Evolutionary conservation across 1,140 invertebrate species (phyloP).

Genomic region (Drosophila kanapiae): DNA sequence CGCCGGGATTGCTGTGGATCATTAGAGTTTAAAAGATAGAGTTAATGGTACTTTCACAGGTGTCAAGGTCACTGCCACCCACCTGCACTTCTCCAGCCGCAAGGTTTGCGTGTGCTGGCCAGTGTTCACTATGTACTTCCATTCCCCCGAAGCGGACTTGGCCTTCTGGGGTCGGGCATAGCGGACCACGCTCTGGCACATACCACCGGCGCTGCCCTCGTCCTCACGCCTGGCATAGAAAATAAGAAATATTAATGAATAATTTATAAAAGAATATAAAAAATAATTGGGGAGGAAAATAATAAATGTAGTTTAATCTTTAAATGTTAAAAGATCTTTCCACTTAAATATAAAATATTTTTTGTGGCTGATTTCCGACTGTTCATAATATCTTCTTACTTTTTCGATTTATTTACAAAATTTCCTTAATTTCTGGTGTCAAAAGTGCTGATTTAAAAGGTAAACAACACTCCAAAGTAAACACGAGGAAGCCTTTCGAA

Average conservation of each 20-base stretch:
- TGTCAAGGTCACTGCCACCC: slow-evolving; percentile 52
- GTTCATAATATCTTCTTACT: no score
- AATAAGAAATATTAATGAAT: neutral
- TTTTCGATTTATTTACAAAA: neutral
- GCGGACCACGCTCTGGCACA: slow-evolving; percentile 93
- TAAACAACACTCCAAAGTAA: no score
- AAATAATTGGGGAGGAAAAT: neutral
- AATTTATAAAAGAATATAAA: neutral
- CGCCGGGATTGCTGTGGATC: slow-evolving; percentile 89
- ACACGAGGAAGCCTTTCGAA: neutral
- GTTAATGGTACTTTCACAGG: neutral
- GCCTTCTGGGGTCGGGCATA: slow-evolving; percentile 93
- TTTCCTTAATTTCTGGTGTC: neutral
- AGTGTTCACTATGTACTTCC: slow-evolving; percentile 96
- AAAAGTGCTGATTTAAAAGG: neutral
- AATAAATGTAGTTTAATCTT: neutral
- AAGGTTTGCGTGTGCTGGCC: slow-evolving; percentile 94
- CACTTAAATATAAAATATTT: no score
- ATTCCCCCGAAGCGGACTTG: slow-evolving; percentile 91
- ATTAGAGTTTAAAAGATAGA: neutral
- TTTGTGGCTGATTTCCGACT: neutral
- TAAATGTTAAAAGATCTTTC: neutral
- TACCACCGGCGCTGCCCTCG: slow-evolving; percentile 87
- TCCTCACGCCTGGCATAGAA: slow-evolving; percentile 85
- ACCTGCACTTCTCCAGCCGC: slow-evolving; percentile 94